These are phyloP conservation scores for Premnoplex brunnescens DNA, from an alignment of 2,797 vertebrate genomes.

Conservation along the genomic window DNA sequence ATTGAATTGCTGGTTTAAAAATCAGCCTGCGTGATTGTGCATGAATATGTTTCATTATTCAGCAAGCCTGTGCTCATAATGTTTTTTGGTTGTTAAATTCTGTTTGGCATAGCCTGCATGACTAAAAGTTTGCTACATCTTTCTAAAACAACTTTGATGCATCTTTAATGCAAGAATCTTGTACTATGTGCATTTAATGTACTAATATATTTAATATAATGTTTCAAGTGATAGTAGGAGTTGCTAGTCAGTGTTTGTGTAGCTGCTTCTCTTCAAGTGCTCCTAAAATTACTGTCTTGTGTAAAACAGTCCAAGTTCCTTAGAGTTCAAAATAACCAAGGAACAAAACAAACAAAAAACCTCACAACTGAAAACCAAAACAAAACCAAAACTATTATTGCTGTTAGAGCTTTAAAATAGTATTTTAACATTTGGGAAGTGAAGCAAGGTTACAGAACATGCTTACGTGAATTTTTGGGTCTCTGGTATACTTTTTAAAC, in stretches of 20 bases:
- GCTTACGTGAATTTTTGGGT: background rate
- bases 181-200: background rate
- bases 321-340: background rate
- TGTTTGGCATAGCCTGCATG: background rate
- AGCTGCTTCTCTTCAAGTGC: background rate
- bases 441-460: background rate
- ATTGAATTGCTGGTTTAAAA: background rate
- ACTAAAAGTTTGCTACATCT: background rate
- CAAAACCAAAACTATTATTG: background rate
- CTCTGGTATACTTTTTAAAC: background rate
- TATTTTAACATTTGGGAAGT: background rate
- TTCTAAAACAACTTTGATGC: background rate
- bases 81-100: background rate
- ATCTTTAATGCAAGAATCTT: background rate
- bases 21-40: background rate
- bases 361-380: no score
- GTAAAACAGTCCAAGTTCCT: background rate
- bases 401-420: background rate
- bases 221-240: background rate
- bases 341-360: background rate
- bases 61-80: background rate
- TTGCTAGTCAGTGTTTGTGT: background rate
- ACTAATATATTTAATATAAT: background rate
- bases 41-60: background rate
- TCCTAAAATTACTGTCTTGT: background rate